Conservation (phyloP, 1,140 invertebrate species). For the Drosophila triauraria region DNA sequence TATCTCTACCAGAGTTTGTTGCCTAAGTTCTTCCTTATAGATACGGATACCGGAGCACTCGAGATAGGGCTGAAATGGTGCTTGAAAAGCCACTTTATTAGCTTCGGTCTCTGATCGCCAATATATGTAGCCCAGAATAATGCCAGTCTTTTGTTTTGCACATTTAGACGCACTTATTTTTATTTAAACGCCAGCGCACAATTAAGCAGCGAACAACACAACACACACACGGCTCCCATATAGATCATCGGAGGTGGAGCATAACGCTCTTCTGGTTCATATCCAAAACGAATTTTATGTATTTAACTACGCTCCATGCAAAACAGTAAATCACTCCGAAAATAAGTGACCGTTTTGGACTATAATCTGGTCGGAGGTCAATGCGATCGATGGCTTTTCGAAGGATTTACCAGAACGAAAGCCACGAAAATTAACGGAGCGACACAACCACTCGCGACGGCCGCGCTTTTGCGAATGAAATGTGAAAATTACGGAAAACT, state of each 20-base stretch:
- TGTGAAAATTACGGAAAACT: slow-evolving; percentile 80
- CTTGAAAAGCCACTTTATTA: slow-evolving; percentile 1
- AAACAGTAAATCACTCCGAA: slow-evolving; percentile 45
- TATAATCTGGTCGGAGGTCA: slow-evolving; percentile 45
- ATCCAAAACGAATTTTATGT: slow-evolving; percentile 54
- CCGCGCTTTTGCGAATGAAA: slow-evolving; percentile 72
- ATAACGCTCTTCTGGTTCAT: slow-evolving; percentile 54
- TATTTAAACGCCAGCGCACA: slow-evolving; percentile 60
- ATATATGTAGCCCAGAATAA: slow-evolving; percentile 20
- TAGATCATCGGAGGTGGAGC: slow-evolving; percentile 64
- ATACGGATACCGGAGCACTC: slow-evolving; percentile 3
- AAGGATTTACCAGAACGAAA: slow-evolving; percentile 14
- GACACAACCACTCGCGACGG: slow-evolving; percentile 46
- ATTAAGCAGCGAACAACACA: slow-evolving; percentile 43
- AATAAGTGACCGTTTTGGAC: slow-evolving; percentile 19
- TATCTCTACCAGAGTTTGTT: slow-evolving; percentile 58
- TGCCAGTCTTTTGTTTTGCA: slow-evolving; percentile 65
- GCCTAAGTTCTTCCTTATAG: slow-evolving; percentile 70
- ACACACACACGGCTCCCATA: slow-evolving; percentile 29
- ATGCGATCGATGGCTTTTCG: slow-evolving; percentile 22
- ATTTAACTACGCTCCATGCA: slow-evolving; percentile 16
- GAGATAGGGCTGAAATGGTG: slow-evolving; percentile 25
- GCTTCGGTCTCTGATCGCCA: slow-evolving; percentile 16
- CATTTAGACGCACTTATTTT: slow-evolving; percentile 76
- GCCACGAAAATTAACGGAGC: slow-evolving; percentile 3